Base-by-base conservation (phyloP, 1,140 invertebrate species). In the Pogonognathellus flavescens region DNA sequence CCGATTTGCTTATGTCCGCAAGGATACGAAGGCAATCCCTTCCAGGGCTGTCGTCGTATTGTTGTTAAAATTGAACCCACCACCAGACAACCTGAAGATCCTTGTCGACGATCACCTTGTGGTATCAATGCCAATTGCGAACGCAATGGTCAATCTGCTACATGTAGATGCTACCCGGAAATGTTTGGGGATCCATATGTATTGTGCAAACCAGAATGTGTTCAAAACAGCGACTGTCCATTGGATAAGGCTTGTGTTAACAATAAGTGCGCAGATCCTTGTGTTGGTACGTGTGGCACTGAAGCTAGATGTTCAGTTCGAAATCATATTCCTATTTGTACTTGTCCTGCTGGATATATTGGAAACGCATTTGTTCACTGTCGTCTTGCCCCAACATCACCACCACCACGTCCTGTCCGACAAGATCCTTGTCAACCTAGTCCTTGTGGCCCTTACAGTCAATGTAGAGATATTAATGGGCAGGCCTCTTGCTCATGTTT, bases 191-290 rank as follows among this genome's bases (percentile, higher is more conserved):
- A 94, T 89, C 94, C 94, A 66, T 94, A 94, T 88, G 93, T 94
- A 89, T 93, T 93, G 57, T 95, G 94, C 60, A 93, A 93, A 87
- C 94, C 94, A 0, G 95, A 96, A 90, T 96, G 95, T 91, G 91
- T 96, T 0, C 92, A 94, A 0, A 95, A 95, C 89, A 94, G 94
- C 0, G 95, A 97, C 88, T 97, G 96, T 96, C 90, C 97, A 95
- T 90, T 92, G 93, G 94, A 96, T 90, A 95, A 95, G 90, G 94
- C 95, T 57, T 97, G 96, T 89, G 92, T 95, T 84, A 93, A 94
- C 88, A 95, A 95, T 87, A 95, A 95, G 90, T 97, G 96, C 89
- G 91, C 92, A 25, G 94, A 96, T 91, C 95, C 95, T 25, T 96
- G 95, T 89, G 90, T 94, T 94, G 89, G 93, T 92, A 88, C 89